Evolutionary conservation across 1,140 invertebrate species (phyloP).

Genomic region (Wiebesia pumilae): DNA sequence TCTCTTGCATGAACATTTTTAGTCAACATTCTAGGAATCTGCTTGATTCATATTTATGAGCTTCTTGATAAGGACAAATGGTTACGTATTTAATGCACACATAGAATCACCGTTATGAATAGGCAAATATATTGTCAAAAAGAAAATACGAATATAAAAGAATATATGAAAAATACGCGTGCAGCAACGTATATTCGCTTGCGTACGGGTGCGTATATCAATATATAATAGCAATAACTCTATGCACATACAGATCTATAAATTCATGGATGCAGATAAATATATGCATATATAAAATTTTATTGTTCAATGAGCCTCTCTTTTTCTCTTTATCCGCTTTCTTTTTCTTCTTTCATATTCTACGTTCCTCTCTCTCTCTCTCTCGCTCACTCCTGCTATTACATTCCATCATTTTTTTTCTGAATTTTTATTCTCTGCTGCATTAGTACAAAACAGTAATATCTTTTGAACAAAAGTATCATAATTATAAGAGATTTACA

Average conservation of each 20-base stretch:
- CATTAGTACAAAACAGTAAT: too few species aligned
- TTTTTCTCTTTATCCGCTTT: not conserved
- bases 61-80: constrained; percentile 47
- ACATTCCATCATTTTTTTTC: too few species aligned
- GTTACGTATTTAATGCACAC: constrained; percentile 8
- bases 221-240: not conserved
- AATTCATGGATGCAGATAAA: not conserved
- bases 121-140: too few species aligned
- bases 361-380: not conserved
- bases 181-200: not conserved
- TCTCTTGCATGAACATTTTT: not conserved
- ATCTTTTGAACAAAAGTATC: too few species aligned
- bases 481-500: too few species aligned
- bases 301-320: not conserved
- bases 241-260: not conserved
- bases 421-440: too few species aligned
- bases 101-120: not conserved
- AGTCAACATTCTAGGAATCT: not conserved
- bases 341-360: not conserved
- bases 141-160: too few species aligned
- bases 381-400: not conserved
- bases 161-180: too few species aligned
- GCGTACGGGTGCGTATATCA: not conserved
- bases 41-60: constrained; percentile 48
- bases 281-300: not conserved